These are phyloP conservation scores for Pelusios castaneus DNA, from an alignment of 2,113 vertebrate species.

Conservation along the genomic window DNA sequence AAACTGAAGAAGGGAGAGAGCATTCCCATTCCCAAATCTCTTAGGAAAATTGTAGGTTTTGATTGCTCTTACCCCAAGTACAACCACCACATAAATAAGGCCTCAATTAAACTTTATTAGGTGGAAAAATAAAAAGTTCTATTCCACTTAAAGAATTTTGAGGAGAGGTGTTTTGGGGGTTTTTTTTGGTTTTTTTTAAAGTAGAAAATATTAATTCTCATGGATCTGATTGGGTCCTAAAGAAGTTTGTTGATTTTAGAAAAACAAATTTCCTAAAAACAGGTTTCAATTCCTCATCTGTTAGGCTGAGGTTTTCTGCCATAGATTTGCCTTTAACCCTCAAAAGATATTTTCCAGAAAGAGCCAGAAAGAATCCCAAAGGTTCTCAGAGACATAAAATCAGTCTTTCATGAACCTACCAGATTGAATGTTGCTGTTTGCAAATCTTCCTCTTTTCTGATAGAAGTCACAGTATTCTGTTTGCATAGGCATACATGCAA, in stretches of 20 bases:
- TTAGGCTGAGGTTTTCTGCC: not conserved
- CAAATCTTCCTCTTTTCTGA: slow-evolving; percentile 40
- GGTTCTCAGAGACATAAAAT: not conserved
- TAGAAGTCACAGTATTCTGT: slow-evolving; percentile 20
- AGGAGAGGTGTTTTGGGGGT: no score
- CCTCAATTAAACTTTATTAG: not conserved
- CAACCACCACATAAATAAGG: not conserved
- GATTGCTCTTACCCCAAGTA: not conserved
- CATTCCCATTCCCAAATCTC: not conserved
- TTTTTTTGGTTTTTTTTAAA: slow-evolving; percentile 5
- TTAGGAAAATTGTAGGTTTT: not conserved
- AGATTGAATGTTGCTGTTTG: slow-evolving; percentile 47
- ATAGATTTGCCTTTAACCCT: not conserved
- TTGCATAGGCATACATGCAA: slow-evolving; percentile 11
- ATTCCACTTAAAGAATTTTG: slow-evolving; percentile 6
- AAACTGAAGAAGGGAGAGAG: not conserved
- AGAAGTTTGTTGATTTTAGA: slow-evolving; percentile 55
- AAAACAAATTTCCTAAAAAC: slow-evolving; percentile 18
- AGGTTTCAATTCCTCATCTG: slow-evolving; percentile 13
- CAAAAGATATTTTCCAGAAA: not conserved
- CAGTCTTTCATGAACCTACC: not conserved
- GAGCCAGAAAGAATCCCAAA: not conserved
- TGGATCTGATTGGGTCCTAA: not conserved
- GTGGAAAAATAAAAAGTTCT: slow-evolving; percentile 28
- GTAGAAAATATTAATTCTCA: slow-evolving; percentile 26